Percentiles rank a stretch among this genome's conserved stretches.
Conservation (phyloP, 2,113 vertebrate genomes). For the Neotoma lepida region DNA sequence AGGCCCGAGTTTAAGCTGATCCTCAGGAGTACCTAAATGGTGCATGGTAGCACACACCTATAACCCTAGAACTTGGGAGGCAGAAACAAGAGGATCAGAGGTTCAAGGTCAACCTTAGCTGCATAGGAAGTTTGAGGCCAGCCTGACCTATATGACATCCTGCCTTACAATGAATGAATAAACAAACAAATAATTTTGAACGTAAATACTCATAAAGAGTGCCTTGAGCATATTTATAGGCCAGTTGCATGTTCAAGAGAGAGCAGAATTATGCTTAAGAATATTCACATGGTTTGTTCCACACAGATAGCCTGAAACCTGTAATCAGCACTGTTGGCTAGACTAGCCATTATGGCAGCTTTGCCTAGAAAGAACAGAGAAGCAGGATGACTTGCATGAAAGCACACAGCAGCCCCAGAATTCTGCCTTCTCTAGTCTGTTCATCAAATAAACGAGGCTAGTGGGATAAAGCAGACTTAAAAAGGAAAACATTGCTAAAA, state of each 20-base stretch:
- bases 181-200: background rate
- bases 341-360: background rate
- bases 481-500: background rate
- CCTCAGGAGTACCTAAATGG: background rate
- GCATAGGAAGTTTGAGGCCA: background rate
- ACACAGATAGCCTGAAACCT: background rate
- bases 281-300: background rate
- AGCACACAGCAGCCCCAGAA: background rate
- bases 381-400: background rate
- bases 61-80: background rate
- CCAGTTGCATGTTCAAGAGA: background rate
- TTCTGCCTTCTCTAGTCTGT: background rate
- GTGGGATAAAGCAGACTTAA: background rate
- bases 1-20: no score
- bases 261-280: background rate
- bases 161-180: background rate
- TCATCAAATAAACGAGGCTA: background rate
- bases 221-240: background rate
- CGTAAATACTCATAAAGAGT: background rate
- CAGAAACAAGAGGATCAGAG: background rate
- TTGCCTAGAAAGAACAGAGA: background rate
- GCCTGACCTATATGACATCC: no score
- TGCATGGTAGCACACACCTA: no score
- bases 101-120: background rate
- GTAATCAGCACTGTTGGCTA: accelerated